Percentiles rank a stretch among this genome's conserved stretches.
These are phyloP conservation scores for Eupristina koningsbergeri DNA, from an alignment of 1,140 invertebrate genomes.

Conservation along the genomic window DNA sequence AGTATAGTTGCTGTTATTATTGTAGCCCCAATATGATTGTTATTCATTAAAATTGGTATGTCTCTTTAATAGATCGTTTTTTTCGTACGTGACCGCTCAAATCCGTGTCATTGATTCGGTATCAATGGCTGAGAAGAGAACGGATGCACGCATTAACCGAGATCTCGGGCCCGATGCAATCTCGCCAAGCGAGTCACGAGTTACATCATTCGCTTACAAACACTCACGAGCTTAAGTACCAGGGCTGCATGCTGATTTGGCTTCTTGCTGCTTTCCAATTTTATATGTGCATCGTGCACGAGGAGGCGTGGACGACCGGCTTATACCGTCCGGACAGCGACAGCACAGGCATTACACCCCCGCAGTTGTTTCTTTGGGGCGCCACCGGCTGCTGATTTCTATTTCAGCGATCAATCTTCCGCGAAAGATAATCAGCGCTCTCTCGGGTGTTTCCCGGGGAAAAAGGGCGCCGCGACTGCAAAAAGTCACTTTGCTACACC, in stretches of 20 bases:
- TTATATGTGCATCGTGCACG: not conserved
- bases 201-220: not conserved
- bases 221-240: not conserved
- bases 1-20: too few relatives aligned
- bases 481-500: conserved; percentile 41
- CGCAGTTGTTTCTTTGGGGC: too few relatives aligned
- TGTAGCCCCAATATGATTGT: too few relatives aligned
- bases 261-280: not conserved
- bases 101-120: not conserved
- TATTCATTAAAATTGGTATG: not conserved
- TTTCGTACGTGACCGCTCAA: not conserved
- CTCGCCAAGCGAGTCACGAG: not conserved
- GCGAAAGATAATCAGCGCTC: conserved; percentile 39
- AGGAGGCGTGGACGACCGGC: not conserved
- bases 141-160: not conserved
- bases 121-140: not conserved
- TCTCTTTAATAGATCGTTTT: not conserved
- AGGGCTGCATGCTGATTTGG: not conserved
- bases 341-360: too few relatives aligned
- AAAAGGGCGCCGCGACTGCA: conserved; percentile 13
- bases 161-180: not conserved
- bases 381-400: conserved; percentile 20
- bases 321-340: not conserved
- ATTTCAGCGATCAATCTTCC: conserved; percentile 45
- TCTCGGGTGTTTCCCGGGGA: conserved; percentile 22